Evolutionary conservation across 2,113 vertebrate species (phyloP).

Genomic region (Tupaia tana): DNA sequence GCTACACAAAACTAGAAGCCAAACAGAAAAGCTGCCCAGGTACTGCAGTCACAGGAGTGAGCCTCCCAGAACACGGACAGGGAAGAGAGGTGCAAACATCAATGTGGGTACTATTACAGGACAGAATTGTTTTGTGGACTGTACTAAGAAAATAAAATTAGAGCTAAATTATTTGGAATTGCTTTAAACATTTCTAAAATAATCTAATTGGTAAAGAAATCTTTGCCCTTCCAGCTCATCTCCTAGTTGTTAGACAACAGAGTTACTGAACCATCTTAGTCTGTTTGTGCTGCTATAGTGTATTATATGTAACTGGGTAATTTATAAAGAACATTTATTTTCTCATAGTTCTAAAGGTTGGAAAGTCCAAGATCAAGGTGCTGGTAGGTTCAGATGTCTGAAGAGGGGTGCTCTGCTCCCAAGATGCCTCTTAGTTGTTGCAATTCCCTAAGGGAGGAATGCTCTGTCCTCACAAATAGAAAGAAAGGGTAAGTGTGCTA

Average conservation of each 20-base stretch:
- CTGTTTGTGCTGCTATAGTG: not conserved
- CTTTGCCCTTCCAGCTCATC: fast-evolving
- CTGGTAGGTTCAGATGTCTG: not conserved
- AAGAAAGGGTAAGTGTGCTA: not conserved
- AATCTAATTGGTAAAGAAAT: not conserved
- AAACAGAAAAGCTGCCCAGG: not conserved
- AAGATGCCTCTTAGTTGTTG: not conserved
- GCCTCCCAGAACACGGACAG: not conserved
- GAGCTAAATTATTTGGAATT: constrained; percentile 9
- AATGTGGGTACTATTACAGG: not conserved
- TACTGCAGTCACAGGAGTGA: not conserved
- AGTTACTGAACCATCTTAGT: not conserved
- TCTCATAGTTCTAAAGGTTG: not conserved
- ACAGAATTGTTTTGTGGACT: not conserved
- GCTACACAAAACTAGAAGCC: not conserved
- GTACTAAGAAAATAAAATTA: not conserved
- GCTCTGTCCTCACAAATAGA: not conserved
- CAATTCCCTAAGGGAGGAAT: not conserved
- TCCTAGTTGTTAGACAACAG: not conserved
- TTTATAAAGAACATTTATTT: not conserved
- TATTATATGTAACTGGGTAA: not conserved
- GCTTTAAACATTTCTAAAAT: not conserved
- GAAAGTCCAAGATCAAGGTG: not conserved
- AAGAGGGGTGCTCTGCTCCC: not conserved
- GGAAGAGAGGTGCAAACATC: not conserved